Evolutionary conservation across 2,888 invertebrate species (phyloP).

Genomic region (Aphodius sticticus): DNA sequence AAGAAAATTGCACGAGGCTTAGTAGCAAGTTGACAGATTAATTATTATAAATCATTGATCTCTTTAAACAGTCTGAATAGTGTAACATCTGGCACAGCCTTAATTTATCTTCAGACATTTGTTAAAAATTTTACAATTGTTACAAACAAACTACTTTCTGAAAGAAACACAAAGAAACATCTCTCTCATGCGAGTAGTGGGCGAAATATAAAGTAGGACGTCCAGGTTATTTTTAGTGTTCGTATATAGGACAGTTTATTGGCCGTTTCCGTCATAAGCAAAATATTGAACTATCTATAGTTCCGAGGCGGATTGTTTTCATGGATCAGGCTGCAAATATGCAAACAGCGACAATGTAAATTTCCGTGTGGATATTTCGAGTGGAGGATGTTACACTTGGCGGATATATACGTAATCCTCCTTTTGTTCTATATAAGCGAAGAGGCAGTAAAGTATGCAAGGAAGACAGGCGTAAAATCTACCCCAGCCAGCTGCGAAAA

Average conservation of each 20-base stretch:
- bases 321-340: background rate
- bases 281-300: background rate
- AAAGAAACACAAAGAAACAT: background rate
- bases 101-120: background rate
- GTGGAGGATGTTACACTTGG: background rate
- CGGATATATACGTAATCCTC: background rate
- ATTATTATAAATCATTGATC: background rate
- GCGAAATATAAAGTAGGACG: background rate
- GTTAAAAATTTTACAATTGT: background rate
- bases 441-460: background rate
- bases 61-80: background rate
- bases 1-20: no score
- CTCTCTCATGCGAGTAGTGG: background rate
- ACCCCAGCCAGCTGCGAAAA: background rate
- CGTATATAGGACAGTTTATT: slow-evolving; percentile 4
- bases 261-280: slow-evolving; percentile 4
- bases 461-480: background rate
- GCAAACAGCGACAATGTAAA: background rate
- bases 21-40: no score
- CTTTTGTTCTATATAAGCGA: background rate
- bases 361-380: background rate
- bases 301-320: background rate
- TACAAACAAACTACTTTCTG: background rate
- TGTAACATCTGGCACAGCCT: background rate
- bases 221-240: background rate